Percentiles rank a stretch among this genome's conserved stretches.
Evolutionary conservation across 2,797 vertebrate species (phyloP).

Genomic region (Paguma larvata): DNA sequence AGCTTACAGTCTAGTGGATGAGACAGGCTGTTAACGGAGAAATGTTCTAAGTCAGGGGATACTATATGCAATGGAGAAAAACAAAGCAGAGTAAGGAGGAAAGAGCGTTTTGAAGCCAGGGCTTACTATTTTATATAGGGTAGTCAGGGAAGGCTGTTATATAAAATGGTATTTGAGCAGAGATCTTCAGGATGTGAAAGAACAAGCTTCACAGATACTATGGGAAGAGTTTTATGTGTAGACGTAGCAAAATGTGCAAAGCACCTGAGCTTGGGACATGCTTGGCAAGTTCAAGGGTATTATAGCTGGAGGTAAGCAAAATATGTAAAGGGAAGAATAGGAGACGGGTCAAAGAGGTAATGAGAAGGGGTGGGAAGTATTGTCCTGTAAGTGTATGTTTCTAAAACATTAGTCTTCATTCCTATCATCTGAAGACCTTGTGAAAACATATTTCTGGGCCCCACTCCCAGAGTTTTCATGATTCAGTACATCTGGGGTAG

Average conservation of each 20-base stretch:
- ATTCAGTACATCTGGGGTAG: not conserved
- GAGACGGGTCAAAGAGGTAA: not conserved
- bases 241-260: not conserved
- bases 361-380: not conserved
- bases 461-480: not conserved
- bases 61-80: not conserved
- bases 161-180: not conserved
- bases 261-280: not conserved
- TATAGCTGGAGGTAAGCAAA: not conserved
- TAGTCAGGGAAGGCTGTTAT: not conserved
- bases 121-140: not conserved
- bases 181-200: not conserved
- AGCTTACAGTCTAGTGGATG: not conserved
- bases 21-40: not conserved
- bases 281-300: not conserved
- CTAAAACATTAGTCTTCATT: not conserved
- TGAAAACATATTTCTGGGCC: not conserved
- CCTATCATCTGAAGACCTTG: not conserved
- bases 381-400: not conserved
- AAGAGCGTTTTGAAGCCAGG: not conserved
- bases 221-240: not conserved
- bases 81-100: not conserved
- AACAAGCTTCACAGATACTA: not conserved
- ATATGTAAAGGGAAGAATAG: not conserved
- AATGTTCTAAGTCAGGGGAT: not conserved